Evolutionary conservation across 2,888 invertebrate genomes (phyloP).

Genomic region (Rhagophthalmus giganteus): DNA sequence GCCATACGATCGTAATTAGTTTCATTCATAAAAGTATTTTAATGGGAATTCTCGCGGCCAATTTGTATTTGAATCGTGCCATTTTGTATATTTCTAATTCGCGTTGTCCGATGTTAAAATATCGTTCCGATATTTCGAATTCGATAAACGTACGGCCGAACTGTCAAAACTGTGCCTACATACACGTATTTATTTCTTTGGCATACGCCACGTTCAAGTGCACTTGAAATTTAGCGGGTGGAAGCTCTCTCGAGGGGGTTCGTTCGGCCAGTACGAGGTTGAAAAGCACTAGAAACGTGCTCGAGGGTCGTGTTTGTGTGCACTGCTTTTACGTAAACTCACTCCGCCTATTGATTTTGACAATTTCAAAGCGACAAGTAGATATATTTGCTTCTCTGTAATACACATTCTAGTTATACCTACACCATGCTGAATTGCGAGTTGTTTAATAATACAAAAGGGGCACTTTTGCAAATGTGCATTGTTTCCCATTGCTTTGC

Average conservation of each 20-base stretch:
- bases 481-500: constrained; percentile 1
- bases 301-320: constrained; percentile 38
- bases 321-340: constrained; percentile 34
- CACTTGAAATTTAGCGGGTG: constrained; percentile 29
- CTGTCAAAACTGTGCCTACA: too few species aligned
- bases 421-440: too few species aligned
- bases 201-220: constrained; percentile 19
- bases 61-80: too few species aligned
- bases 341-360: constrained; percentile 34
- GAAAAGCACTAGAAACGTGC: constrained; percentile 41
- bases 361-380: constrained; percentile 29
- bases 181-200: constrained; percentile 28
- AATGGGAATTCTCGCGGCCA: too few species aligned
- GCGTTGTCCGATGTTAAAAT: too few species aligned
- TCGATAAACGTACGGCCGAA: too few species aligned
- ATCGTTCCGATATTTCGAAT: too few species aligned
- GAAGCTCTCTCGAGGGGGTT: constrained; percentile 29
- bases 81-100: too few species aligned
- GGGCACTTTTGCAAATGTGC: neutral
- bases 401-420: too few species aligned
- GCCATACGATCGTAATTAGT: constrained; percentile 20
- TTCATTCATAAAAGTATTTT: constrained; percentile 22
- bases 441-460: too few species aligned
- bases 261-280: constrained; percentile 25
- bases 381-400: constrained; percentile 4